Evolutionary conservation across 2,888 invertebrate species (phyloP), one percentile per base, ranked within the genome.

Genomic region (Dryobota labecula): DNA sequence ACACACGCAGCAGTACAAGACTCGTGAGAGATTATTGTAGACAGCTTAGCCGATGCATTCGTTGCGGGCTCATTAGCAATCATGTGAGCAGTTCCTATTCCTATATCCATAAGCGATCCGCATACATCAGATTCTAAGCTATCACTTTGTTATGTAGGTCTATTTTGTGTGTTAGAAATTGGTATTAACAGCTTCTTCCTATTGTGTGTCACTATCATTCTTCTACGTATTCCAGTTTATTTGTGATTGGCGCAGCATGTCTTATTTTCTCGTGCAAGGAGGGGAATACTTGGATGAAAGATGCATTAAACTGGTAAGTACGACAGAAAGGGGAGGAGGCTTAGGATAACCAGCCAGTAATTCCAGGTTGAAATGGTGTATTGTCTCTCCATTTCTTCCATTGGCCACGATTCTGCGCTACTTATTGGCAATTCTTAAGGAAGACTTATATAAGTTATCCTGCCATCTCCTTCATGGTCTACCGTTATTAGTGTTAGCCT

Each of bases 11-110:
- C 6, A 20, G 36, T 69, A 69, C 56, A 38, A 71, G 43, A 70
- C 58, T 38, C 20, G 27, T 33, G 30, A 63, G 41, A 49, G 54
- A 56, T 45, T 18, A 41, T 30, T 24, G 51, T 38, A 27, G 54
- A 47, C 33, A 56, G 54, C 54, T 56, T 41, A 43, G 43, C 57
- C 27, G 33, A 70, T 56, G 47, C 63, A 72, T 72, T 72, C 47
- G 72, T 18, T 2, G 38, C 41, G 56, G 54, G 8, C 41, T 56
- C 72, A 62, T 72, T 62, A 72, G 47, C n/a, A 13, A 53, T 54
- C 20, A 2, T 36, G 41, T 49, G 11, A 51, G 62, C 36, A 27
- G 24, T 72, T 72, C 60, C 71, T 60, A 71, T 70, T 70, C 43
- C 58, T 69, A 11, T 36, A 27, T 43, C 9, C 51, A 53, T 66